These are phyloP conservation scores for Parauchenoglanis ngamensis DNA, from an alignment of 2,797 vertebrate genomes.

Conservation along the genomic window DNA sequence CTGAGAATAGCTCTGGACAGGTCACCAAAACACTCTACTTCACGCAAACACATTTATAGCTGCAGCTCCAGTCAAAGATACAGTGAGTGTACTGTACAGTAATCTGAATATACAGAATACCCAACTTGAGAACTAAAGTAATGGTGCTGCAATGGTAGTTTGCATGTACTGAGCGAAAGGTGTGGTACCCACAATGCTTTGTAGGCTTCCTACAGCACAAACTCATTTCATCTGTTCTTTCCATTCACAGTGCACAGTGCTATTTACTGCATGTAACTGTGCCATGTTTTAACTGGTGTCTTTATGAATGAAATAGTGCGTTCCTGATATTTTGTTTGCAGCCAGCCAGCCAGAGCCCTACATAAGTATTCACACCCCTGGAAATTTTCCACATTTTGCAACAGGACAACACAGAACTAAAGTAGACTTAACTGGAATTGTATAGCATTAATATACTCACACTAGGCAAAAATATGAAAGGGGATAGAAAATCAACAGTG, in stretches of 20 bases:
- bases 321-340: background rate
- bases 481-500: background rate
- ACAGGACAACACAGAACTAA: too few species aligned
- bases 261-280: background rate
- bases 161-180: background rate
- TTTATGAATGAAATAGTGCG: background rate
- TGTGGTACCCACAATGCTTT: background rate
- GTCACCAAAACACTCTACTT: conserved; percentile 17
- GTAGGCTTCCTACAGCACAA: background rate
- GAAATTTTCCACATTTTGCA: background rate
- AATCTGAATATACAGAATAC: background rate
- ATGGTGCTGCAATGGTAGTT: background rate
- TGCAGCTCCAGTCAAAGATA: conserved; percentile 12
- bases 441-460: background rate
- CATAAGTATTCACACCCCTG: background rate
- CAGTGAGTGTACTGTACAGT: conserved; percentile 17
- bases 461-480: background rate
- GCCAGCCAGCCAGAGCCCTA: background rate
- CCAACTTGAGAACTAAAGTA: background rate
- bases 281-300: background rate
- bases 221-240: background rate
- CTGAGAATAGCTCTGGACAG: conserved; percentile 36
- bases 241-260: background rate
- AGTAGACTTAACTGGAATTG: background rate
- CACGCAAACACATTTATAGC: conserved; percentile 23